Evolutionary conservation across 92 coral and sea anemone species (phyloP), one percentile per base, ranked within the genome.

Genomic region (Hydrozoanthus gracilis): DNA sequence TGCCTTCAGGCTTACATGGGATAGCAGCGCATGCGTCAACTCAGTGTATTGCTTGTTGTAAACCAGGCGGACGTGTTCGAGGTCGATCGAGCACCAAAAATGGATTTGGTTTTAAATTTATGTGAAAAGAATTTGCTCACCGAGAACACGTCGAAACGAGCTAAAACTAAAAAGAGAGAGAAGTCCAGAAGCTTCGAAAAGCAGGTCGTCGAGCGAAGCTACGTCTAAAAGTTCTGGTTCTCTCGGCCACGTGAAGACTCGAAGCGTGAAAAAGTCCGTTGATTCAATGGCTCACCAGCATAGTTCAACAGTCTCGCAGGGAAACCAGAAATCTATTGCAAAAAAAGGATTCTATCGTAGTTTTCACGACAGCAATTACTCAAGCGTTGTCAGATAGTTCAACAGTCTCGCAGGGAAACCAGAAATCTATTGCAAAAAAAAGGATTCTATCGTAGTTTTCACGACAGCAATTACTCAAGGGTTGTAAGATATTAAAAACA

Each of bases 341-440:
- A 27, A 27, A 27, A 27, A 27, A 27, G 64, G 6, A 45, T 8
- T 86, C 72, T 64, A 64, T 64, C 60, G 83, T 78, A 85, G 72
- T 54, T 76, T 47, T 87, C 52, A 84, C 90, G 71, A 77, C 67
- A 78, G 90, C 86, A 50, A 76, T 87, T 62, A 65, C 77, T 12
- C n/a, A 84, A 20, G 77, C 89, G 78, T 77, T 87, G 51, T 83
- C 77, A 64, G 89, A 52, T 68, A 87, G 89, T 75, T 76, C 83
- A 78, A 50, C 83, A 67, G 66, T 82, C 67, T 49, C 75, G 78
- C 78, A 87, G 89, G 70, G 79, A 87, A 73, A 45, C 78, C 89
- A 6, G 68, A 2, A 27, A 0, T 27, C 39, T 27, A 27, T 27
- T 2, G 39, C 39, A 27, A 27, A 27, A 27, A n/a, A 27, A 27